Conservation (phyloP, 2,797 vertebrate species). For the Sus cebifrons region DNA sequence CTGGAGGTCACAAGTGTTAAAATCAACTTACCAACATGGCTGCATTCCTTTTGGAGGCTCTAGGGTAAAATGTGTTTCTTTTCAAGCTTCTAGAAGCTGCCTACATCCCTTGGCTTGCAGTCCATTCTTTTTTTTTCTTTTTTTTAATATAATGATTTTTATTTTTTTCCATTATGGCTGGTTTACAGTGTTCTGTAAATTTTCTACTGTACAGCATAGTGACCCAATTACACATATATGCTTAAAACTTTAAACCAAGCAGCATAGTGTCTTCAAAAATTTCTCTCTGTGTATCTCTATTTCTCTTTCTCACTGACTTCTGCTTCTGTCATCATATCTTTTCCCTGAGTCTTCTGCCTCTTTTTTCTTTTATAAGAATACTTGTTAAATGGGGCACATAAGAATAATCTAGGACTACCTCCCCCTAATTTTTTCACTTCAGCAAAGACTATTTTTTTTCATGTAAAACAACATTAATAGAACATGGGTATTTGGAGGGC, state of each 20-base stretch:
- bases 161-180: no score
- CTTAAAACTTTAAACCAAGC: background rate
- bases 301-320: background rate
- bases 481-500: background rate
- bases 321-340: background rate
- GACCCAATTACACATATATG: no score
- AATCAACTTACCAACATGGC: background rate
- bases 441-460: background rate
- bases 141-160: no score
- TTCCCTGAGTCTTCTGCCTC: background rate
- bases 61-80: background rate
- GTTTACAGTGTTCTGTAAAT: no score
- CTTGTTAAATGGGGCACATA: background rate
- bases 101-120: background rate
- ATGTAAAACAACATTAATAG: background rate
- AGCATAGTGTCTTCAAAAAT: no score
- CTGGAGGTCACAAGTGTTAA: background rate
- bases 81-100: background rate
- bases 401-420: background rate
- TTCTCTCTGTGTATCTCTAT: background rate
- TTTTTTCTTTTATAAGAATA: background rate
- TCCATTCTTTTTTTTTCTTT: background rate
- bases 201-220: no score
- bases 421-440: background rate
- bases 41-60: background rate